A percentile compares a stretch with the other conserved stretches of the same genome.
Evolutionary conservation across 2,888 invertebrate genomes (phyloP).

Genomic region (Ormyrus thymus): DNA sequence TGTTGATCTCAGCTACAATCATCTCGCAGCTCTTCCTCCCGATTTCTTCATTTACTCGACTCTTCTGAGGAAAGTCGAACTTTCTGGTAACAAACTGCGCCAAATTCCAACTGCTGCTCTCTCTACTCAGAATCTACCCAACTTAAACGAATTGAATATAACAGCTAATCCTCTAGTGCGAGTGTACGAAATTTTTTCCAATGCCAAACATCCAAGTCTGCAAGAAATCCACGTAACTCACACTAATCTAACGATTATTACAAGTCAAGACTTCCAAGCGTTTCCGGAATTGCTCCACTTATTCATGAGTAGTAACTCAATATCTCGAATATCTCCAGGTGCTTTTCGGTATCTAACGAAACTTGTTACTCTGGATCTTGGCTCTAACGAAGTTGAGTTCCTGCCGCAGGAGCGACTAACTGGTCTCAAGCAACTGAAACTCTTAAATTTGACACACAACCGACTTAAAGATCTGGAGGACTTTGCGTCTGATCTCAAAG

Average conservation of each 20-base stretch:
- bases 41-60: conserved; percentile 87
- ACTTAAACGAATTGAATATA: conserved; percentile 86
- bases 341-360: conserved; percentile 87
- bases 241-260: conserved; percentile 88
- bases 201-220: conserved; percentile 83
- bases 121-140: conserved; percentile 84
- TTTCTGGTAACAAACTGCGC: conserved; percentile 86
- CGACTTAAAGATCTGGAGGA: conserved; percentile 87
- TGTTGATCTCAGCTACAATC: conserved; percentile 86
- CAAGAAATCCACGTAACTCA: conserved; percentile 87
- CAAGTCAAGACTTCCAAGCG: conserved; percentile 89
- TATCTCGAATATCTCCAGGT: conserved; percentile 88
- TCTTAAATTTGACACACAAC: conserved; percentile 90
- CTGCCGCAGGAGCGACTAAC: conserved; percentile 90
- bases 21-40: conserved; percentile 84
- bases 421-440: conserved; percentile 83
- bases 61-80: conserved; percentile 84
- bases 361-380: conserved; percentile 86
- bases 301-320: conserved; percentile 83
- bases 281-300: conserved; percentile 87
- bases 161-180: conserved; percentile 88
- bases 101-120: conserved; percentile 87
- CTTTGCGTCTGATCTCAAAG: conserved; percentile 86
- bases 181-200: conserved; percentile 83
- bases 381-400: conserved; percentile 87